Evolutionary conservation across 2,797 vertebrate species (phyloP), one percentile per base, ranked within the genome.

Genomic region (Morus bassanus): DNA sequence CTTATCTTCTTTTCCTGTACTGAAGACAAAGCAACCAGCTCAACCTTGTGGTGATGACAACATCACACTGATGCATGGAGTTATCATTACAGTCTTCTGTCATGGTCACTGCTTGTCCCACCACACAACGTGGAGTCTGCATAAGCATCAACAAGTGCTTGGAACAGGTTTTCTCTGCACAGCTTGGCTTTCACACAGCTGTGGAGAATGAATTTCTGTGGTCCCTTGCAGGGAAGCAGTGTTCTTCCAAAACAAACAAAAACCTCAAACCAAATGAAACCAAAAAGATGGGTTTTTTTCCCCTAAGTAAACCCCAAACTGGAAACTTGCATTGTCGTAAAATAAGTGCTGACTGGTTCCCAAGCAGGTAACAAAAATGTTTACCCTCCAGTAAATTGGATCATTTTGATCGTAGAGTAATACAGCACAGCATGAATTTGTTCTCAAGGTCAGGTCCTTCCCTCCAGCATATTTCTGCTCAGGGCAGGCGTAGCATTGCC

Each of bases 181-280:
- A 81, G 76, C 65, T 81, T 91, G 61, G 50, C 72, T 95, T 93
- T 83, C 67, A 81, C 46, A 86, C 78, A 91, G 78, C 89, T 90
- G 93, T 57, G 68, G 85, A 94, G 82, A 95, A 94, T 54, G 54
- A 93, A 93, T 89, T 96, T 91, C 92, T 94, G 67, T 81, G 92
- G 93, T 96, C 69, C 81, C 78, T 89, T 74, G 64, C 54, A 93
- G 78, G 91, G 87, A 93, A 96, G 73, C 35, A 76, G 63, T 63
- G 48, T n/a, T 94, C 68, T 93, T 96, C 96, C 95, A 96, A 96
- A 94, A 59, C 46, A 96, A 96, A 96, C 65, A 78, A 89, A 94
- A 93, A 75, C 73, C 53, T 87, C 91, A 92, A 91, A 94, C 85
- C 82, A 89, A 95, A 94, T 59, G 41, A 96, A 94, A 96, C 69